Evolutionary conservation across 2,113 vertebrate genomes (phyloP), one percentile per base, ranked within the genome.

Genomic region (Calyptomena viridis): DNA sequence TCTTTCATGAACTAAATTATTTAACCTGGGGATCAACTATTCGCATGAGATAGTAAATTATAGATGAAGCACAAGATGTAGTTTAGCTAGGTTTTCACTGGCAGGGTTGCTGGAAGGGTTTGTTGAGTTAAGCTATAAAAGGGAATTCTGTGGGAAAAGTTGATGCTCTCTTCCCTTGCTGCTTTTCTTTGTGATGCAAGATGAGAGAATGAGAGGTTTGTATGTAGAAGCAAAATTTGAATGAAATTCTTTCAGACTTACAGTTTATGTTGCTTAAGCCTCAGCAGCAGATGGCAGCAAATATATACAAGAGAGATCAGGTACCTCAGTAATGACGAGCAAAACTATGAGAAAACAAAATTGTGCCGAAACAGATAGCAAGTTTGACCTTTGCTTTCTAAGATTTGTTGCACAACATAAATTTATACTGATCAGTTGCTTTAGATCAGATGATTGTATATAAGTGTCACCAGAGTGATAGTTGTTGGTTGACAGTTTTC

Each of bases 221-320:
- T 25, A 49, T 52, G 59, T 27, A 77, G 39, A 83, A 91, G 83
- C 8, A 62, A 84, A 95, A 39, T 71, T 77, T 80, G 18, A 76
- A 33, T 44, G 2, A 33, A 68, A 66, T 25, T 73, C 68, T 27
- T 52, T 78, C 27, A 52, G 40, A 76, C 5, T 80, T 35, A 30
- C 7, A 13, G 27, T 74, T 27, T 5, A 1, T 60, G 30, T 84
- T 5, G 0, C 21, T 64, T 66, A 63, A 77, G 6, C 74, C 59
- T 89, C 37, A 92, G 58, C 97, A 97, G 95, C 94, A 97, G 97
- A 59, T 96, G 97, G 97, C 97, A 97, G 95, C 95, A 98, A 76
- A 96, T 89, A 53, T 11, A 6, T 52, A 33, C 8, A 9, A 10
- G 12, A 92, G 46, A 59, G 11, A 64, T 64, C 33, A 74, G 39